Evolutionary conservation across 2,888 invertebrate genomes (phyloP), one percentile per base, ranked within the genome.

Genomic region (Deroplatys truncata): DNA sequence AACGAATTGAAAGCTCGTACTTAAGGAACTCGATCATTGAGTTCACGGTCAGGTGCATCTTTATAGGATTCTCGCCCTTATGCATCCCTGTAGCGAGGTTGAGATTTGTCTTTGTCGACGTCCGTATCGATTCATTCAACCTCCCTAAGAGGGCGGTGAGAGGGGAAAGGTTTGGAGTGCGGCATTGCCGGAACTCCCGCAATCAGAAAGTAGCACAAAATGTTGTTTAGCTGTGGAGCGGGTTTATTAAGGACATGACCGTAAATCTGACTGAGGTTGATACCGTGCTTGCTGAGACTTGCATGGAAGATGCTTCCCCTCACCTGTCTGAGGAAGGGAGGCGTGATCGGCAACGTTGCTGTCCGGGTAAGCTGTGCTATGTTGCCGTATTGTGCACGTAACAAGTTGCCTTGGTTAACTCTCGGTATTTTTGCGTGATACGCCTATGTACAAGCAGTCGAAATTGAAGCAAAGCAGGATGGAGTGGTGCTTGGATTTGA

Each of bases 61-160:
- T 31, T 82, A 29, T 35, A 15, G 82, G 82, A 87, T 82, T 82
- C 87, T 87, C 87, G 83, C 87, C 87, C 83, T 87, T 87, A 87
- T 10, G 87, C 49, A 35, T n/a, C 5, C 20, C 8, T 31, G 83
- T 16, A 35, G n/a, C 13, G 28, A 90, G 90, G 90, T 90, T 90
- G 87, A 88, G 84, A 89, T 89, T 90, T 86, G 90, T 83, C 82
- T 90, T 86, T 88, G 86, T 83, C 88, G 87, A 84, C 84, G 85
- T 87, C 84, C n/a, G 90, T 90, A 89, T 90, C 89, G 90, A 90
- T 90, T 90, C 88, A 89, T 88, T 87, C 88, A 89, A 88, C 84
- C 89, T 56, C 49, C n/a, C 88, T 43, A 31, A 83, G 89, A 84
- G 88, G 88, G 90, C 85, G 90, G 31, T 29, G 82, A 8, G 89